Percentiles rank a stretch among this genome's conserved stretches.
Conservation (phyloP, 2,888 invertebrate genomes). For the Rotaria macrura region DNA sequence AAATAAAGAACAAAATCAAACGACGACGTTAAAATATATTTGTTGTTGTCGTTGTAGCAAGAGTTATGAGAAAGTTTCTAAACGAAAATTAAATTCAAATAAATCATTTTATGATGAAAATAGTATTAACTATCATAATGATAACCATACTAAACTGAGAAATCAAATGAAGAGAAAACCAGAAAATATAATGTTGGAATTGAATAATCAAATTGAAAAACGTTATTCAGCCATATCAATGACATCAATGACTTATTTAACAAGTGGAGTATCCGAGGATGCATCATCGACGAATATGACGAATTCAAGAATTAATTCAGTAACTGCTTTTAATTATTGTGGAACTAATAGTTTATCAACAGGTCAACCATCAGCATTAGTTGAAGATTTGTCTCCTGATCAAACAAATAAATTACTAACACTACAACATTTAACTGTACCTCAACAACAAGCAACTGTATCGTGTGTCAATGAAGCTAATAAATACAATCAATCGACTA, state of each 20-base stretch:
- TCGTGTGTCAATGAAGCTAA: accelerated
- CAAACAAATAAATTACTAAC: neutral
- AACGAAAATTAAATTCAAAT: neutral
- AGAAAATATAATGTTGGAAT: neutral
- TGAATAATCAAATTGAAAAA: neutral
- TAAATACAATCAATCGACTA: neutral
- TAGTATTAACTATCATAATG: too few species aligned
- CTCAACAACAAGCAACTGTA: neutral
- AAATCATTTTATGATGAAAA: neutral
- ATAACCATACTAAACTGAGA: neutral
- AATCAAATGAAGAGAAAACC: neutral
- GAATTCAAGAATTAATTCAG: neutral
- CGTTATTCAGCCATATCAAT: neutral
- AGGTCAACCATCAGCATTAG: neutral
- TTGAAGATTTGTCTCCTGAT: neutral
- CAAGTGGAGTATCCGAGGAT: neutral
- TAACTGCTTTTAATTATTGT: neutral
- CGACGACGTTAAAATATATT: neutral
- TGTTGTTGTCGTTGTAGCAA: neutral
- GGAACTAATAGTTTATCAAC: neutral
- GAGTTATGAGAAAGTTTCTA: neutral
- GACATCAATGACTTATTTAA: neutral
- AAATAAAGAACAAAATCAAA: too few species aligned
- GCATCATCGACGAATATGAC: neutral
- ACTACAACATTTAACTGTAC: neutral